Evolutionary conservation across 2,888 invertebrate species (phyloP), one percentile per base, ranked within the genome.

Genomic region (Drosophila percnosoma): DNA sequence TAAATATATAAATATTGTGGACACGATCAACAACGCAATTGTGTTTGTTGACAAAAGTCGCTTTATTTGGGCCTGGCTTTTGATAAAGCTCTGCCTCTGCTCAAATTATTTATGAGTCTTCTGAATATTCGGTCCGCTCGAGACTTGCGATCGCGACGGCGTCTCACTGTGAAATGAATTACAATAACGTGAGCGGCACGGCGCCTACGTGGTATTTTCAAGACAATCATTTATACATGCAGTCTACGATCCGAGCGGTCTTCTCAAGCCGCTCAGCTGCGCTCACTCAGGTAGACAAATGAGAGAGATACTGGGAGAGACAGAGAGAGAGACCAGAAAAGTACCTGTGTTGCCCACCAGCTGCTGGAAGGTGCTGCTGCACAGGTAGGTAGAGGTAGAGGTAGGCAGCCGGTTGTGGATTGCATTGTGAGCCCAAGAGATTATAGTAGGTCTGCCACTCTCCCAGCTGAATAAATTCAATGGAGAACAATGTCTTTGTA

Each of bases 91-190:
- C 11, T 53, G 68, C 34, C 62, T 61, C 53, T 42, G 51, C 38
- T 69, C 63, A 76, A 58, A 63, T 18, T 40, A 42, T 53, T 58
- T 48, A 45, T 27, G 48, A 33, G 40, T 54, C 34, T 49, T 36
- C 48, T 51, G 40, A 29, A 8, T 69, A 40, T 61, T 59, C 21
- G 55, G 49, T 68, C 83, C 89, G 82, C 75, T 68, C 71, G 78
- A 77, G 78, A 79, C 87, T 83, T 89, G 87, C 82, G 80, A 72
- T 80, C 90, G 83, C 92, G 87, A 85, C 91, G 83, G 81, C 77
- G 86, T 86, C 89, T 87, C 79, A 87, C 88, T 84, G 74, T 82
- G 86, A 79, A 91, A 91, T 91, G 85, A 83, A 83, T 79, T 68
- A 73, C 63, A 69, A 49, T 36, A 60, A 74, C 77, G 69, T 67